These are phyloP conservation scores for Diadema setosum DNA, from an alignment of 35 echinoderm and acorn worm species.

Conservation along the genomic window DNA sequence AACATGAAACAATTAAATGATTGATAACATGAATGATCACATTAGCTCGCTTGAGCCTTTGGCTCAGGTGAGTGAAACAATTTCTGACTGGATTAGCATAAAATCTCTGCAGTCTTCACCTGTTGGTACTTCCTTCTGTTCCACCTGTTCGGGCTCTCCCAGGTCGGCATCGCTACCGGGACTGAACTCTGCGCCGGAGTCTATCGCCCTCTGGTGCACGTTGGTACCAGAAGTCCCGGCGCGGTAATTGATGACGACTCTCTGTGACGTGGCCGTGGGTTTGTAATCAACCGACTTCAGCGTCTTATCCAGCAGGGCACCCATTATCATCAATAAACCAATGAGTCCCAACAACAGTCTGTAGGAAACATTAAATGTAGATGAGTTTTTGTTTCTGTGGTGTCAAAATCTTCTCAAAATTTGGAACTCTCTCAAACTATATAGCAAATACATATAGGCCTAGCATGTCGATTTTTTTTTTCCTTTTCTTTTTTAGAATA, in stretches of 20 bases:
- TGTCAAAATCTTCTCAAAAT: background rate
- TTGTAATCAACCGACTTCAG: background rate
- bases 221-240: background rate
- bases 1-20: no score
- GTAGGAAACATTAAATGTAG: background rate
- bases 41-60: no score
- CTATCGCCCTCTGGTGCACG: background rate
- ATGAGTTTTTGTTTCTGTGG: background rate
- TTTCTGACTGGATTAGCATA: no score
- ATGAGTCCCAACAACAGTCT: background rate
- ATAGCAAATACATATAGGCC: background rate
- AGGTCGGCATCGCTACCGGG: no score
- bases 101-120: no score
- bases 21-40: no score
- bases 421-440: background rate
- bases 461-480: background rate
- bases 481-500: background rate
- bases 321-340: conserved; percentile 4
- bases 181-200: background rate
- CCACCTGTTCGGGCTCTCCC: background rate
- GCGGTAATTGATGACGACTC: background rate
- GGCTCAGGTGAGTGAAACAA: no score
- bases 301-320: conserved; percentile 11
- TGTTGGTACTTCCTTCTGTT: background rate
- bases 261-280: background rate